phyloP scores from a whole-genome alignment of 2,113 vertebrate genomes.

The Ictidomys tridecemlineatus region DNA sequence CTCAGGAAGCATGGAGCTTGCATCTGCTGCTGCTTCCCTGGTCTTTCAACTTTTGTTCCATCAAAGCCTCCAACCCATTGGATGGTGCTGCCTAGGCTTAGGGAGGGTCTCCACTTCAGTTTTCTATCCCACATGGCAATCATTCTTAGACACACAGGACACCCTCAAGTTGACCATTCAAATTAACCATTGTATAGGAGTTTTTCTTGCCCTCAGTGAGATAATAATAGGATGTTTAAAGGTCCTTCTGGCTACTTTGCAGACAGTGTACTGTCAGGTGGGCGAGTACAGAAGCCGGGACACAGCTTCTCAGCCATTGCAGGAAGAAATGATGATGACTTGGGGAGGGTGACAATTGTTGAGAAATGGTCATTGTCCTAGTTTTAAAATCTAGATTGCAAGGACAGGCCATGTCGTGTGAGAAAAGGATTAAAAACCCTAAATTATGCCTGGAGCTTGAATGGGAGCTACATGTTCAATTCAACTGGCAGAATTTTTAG shows the following conservation, averaged over 20 bases:
- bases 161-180: too few relatives aligned
- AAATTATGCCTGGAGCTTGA: not conserved
- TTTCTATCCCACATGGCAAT: too few relatives aligned
- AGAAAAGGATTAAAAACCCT: not conserved
- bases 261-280: not conserved
- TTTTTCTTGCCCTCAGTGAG: not conserved
- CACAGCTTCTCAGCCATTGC: not conserved
- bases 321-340: not conserved
- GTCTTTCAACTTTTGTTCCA: too few relatives aligned
- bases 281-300: not conserved
- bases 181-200: too few relatives aligned
- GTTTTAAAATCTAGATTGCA: not conserved
- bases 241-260: not conserved
- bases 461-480: not conserved
- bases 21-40: too few relatives aligned
- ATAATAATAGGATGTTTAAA: not conserved
- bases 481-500: not conserved
- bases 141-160: too few relatives aligned
- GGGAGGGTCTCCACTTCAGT: too few relatives aligned
- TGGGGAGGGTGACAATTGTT: not conserved
- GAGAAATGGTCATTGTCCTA: not conserved
- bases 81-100: too few relatives aligned
- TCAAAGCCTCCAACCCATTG: too few relatives aligned
- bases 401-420: not conserved
- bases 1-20: too few relatives aligned